These are phyloP conservation scores for Periparus ater DNA, from an alignment of 2,797 vertebrate species.

Conservation along the genomic window DNA sequence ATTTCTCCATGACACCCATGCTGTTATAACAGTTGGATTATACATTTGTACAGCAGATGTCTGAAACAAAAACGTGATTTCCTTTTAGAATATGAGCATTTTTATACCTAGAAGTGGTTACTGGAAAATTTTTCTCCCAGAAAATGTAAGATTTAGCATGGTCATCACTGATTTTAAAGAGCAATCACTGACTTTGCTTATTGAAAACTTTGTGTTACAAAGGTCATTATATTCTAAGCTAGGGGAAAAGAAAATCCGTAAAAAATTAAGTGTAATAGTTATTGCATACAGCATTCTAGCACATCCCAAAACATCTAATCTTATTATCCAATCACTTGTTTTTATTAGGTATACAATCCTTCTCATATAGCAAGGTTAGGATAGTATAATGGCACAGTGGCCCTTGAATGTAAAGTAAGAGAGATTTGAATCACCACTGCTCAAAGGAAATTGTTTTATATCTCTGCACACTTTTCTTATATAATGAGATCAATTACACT, in stretches of 20 bases:
- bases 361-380: background rate
- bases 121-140: background rate
- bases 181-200: background rate
- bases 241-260: background rate
- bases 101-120: background rate
- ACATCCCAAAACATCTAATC: background rate
- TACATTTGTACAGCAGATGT: background rate
- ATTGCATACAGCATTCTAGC: background rate
- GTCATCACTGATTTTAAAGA: background rate
- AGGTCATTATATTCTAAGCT: background rate
- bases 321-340: background rate
- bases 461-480: background rate
- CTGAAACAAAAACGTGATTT: background rate
- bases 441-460: slow-evolving; percentile 23
- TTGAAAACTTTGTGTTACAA: background rate
- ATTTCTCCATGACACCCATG: background rate
- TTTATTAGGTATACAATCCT: background rate
- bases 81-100: background rate
- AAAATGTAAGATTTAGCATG: background rate
- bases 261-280: background rate
- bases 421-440: background rate
- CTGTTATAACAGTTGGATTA: background rate
- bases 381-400: background rate
- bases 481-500: slow-evolving; percentile 38
- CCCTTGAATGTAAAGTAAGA: background rate